Conservation (phyloP, 1,140 invertebrate genomes). For the Pseudobourletiella spinata region DNA sequence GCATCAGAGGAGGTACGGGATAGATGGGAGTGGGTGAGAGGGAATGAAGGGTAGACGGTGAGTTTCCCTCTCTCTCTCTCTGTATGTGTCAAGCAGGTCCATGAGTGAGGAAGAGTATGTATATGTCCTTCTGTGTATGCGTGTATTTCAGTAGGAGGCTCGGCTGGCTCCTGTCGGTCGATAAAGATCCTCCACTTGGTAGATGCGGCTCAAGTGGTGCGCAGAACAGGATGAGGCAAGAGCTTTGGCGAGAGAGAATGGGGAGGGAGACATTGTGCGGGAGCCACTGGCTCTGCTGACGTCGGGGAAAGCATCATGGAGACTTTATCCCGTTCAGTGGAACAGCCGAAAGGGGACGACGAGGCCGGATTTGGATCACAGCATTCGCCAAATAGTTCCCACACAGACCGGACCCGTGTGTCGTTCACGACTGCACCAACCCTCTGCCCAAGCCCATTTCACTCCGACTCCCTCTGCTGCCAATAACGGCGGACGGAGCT, state of each 20-base stretch:
- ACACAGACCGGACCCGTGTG: background rate
- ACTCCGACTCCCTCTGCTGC: background rate
- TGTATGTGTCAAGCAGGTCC: too few species aligned
- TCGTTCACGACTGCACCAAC: too few species aligned
- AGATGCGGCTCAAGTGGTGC: constrained; percentile 16
- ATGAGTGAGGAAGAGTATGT: too few species aligned
- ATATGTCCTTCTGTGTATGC: too few species aligned
- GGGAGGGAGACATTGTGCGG: too few species aligned
- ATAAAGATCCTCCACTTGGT: constrained; percentile 19
- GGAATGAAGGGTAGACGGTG: too few species aligned
- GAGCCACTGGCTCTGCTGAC: background rate
- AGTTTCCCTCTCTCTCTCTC: too few species aligned
- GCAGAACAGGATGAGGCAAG: constrained; percentile 12
- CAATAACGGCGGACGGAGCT: background rate
- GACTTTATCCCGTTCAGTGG: constrained; percentile 6
- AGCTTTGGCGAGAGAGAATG: constrained; percentile 2
- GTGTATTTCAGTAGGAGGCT: too few species aligned
- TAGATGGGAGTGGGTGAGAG: too few species aligned
- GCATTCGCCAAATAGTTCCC: constrained; percentile 6
- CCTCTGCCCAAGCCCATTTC: background rate
- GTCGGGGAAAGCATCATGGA: constrained; percentile 21
- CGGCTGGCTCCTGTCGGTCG: too few species aligned
- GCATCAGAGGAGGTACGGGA: too few species aligned
- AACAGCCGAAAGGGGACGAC: background rate
- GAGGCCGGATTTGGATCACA: background rate